A percentile compares a stretch with the other conserved stretches of the same genome.
phyloP scores from a whole-genome alignment of 1,140 invertebrate species.

The Charaxes varanes region DNA sequence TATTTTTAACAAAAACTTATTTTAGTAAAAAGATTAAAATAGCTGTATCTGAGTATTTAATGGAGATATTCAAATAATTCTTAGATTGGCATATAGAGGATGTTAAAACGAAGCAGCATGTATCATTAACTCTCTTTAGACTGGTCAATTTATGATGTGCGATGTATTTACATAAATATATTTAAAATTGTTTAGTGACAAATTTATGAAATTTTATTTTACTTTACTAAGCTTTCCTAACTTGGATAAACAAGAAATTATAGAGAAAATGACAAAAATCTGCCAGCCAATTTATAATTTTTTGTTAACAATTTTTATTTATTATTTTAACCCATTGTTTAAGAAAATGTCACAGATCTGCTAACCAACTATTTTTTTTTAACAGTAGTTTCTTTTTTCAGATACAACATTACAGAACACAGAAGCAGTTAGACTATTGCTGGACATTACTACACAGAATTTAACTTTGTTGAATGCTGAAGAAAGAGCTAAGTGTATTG shows the following conservation, averaged over 20 bases:
- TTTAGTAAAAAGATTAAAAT: too few species aligned
- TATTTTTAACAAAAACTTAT: too few species aligned
- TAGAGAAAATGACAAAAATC: too few species aligned
- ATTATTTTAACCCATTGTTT: neutral
- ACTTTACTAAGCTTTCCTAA: too few species aligned
- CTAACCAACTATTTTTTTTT: neutral
- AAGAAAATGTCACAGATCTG: neutral
- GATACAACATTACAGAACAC: constrained; percentile 58
- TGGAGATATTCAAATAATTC: too few species aligned
- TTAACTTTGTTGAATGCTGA: constrained; percentile 58
- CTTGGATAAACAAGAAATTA: too few species aligned
- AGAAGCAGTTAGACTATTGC: constrained; percentile 54
- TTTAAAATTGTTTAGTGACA: constrained; percentile 13
- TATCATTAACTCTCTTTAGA: too few species aligned
- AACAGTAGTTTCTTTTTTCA: constrained; percentile 17
- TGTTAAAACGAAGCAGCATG: too few species aligned
- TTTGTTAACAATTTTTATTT: constrained; percentile 6
- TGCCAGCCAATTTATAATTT: constrained; percentile 8
- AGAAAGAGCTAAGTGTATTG: constrained; percentile 65
- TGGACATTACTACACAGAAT: constrained; percentile 68
- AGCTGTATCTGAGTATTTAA: too few species aligned
- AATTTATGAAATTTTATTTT: too few species aligned
- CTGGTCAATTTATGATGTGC: too few species aligned
- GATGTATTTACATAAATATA: constrained; percentile 1
- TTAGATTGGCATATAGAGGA: too few species aligned